A percentile compares a stretch with the other conserved stretches of the same genome.
These are phyloP conservation scores for Metalampra italica DNA, from an alignment of 2,888 invertebrate species.

Conservation along the genomic window DNA sequence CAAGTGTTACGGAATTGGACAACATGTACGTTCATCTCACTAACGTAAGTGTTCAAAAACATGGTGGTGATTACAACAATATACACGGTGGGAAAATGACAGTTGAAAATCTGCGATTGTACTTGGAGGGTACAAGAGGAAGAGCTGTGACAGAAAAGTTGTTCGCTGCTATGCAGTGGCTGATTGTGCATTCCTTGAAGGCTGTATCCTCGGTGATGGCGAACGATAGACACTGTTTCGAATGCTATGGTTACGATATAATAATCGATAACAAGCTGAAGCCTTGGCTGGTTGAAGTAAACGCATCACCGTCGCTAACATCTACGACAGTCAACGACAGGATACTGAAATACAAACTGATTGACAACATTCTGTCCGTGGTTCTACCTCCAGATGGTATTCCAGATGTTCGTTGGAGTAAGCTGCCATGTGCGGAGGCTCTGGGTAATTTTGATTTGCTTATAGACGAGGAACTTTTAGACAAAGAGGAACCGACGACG, in stretches of 20 bases:
- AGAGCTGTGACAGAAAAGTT: slow-evolving; percentile 92
- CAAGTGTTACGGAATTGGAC: slow-evolving; percentile 90
- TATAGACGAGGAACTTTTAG: slow-evolving; percentile 88
- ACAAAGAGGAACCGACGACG: slow-evolving; percentile 76
- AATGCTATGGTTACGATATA: slow-evolving; percentile 97
- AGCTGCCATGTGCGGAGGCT: slow-evolving; percentile 85
- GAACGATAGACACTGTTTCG: slow-evolving; percentile 94
- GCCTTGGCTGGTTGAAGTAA: slow-evolving; percentile 97
- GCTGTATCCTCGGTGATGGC: slow-evolving; percentile 96
- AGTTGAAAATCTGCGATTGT: slow-evolving; percentile 92
- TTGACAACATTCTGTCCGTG: slow-evolving; percentile 94
- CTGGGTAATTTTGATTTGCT: slow-evolving; percentile 90
- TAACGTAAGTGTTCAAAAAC: slow-evolving; percentile 98
- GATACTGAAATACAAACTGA: slow-evolving; percentile 94
- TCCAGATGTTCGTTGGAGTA: slow-evolving; percentile 94
- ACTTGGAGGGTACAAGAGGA: slow-evolving; percentile 93
- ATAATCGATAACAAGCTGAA: slow-evolving; percentile 96
- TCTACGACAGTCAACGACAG: slow-evolving; percentile 97
- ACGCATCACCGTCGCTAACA: slow-evolving; percentile 95
- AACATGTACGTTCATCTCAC: slow-evolving; percentile 97
- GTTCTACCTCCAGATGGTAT: slow-evolving; percentile 92
- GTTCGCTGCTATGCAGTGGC: slow-evolving; percentile 92
- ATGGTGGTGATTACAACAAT: slow-evolving; percentile 96
- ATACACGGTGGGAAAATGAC: slow-evolving; percentile 97
- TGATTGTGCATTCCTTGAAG: slow-evolving; percentile 95